Percentiles rank a stretch among this genome's conserved stretches.
Evolutionary conservation across 2,797 vertebrate genomes (phyloP).

Genomic region (Cuniculus paca): DNA sequence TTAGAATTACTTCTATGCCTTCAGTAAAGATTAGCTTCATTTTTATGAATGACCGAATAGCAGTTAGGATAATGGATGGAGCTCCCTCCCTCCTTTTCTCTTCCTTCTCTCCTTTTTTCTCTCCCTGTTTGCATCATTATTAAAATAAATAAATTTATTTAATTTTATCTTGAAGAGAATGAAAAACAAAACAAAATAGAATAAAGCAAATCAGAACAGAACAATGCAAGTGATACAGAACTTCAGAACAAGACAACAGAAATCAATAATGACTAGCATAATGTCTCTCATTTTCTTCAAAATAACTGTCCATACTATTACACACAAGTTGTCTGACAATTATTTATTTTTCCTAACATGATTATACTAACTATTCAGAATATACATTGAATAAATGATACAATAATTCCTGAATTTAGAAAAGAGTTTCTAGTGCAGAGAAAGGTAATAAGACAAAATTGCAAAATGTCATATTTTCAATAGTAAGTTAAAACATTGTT

Average conservation of each 20-base stretch:
- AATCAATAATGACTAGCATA: no score
- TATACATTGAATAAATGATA: neutral
- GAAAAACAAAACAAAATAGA: no score
- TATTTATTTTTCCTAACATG: neutral
- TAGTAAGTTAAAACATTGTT: neutral
- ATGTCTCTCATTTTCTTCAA: no score
- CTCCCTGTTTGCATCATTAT: neutral
- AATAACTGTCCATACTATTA: no score
- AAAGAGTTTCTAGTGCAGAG: neutral
- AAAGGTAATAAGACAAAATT: neutral
- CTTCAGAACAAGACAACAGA: no score
- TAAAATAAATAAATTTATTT: no score
- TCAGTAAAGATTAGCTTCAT: neutral
- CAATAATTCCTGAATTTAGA: neutral
- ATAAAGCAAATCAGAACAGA: no score
- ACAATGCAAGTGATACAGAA: no score
- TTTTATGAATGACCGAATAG: neutral
- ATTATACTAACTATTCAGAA: neutral
- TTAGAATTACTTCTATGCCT: neutral
- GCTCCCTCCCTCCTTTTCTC: neutral
- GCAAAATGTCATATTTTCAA: neutral
- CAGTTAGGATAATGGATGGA: neutral
- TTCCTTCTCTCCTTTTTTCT: neutral
- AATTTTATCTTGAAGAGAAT: no score
- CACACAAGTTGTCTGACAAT: neutral